These are phyloP conservation scores for Eretmocerus hayati DNA, from an alignment of 2,888 invertebrate genomes.

Conservation along the genomic window DNA sequence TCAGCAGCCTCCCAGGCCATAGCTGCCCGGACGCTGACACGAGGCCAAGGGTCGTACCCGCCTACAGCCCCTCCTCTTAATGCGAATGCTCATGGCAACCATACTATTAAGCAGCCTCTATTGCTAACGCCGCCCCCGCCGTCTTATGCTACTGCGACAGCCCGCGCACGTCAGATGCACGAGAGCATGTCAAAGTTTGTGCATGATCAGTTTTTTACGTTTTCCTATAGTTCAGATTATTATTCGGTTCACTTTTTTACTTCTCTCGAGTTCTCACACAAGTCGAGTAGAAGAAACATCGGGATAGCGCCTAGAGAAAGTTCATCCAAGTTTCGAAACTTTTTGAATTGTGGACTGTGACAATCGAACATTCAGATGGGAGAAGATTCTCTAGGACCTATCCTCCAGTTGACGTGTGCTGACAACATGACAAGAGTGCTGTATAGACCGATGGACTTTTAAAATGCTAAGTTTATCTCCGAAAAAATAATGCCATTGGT, in stretches of 20 bases:
- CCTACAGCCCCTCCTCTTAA: conserved; percentile 55
- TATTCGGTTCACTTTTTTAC: conserved; percentile 21
- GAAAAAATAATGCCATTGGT: too few relatives aligned
- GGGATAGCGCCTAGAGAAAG: too few relatives aligned
- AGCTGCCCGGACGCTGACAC: conserved; percentile 54
- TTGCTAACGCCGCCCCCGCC: conserved; percentile 54
- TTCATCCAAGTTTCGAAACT: too few relatives aligned
- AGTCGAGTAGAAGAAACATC: too few relatives aligned
- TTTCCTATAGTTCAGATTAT: conserved; percentile 32
- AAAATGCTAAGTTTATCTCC: too few relatives aligned
- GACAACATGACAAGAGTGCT: too few relatives aligned
- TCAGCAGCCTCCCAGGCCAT: conserved; percentile 55
- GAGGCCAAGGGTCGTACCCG: conserved; percentile 68
- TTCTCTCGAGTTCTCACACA: too few relatives aligned
- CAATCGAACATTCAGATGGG: too few relatives aligned
- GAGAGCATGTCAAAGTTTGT: conserved; percentile 50
- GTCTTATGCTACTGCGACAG: conserved; percentile 55
- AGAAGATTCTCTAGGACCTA: too few relatives aligned
- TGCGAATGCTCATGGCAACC: conserved; percentile 51
- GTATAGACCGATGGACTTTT: too few relatives aligned
- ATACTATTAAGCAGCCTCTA: conserved; percentile 51
- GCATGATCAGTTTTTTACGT: conserved; percentile 46
- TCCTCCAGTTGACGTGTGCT: too few relatives aligned
- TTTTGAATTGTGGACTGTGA: too few relatives aligned
- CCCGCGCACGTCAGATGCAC: conserved; percentile 48